Base-by-base conservation (phyloP, 2,888 invertebrate species). In the Thereva nobilitata region DNA sequence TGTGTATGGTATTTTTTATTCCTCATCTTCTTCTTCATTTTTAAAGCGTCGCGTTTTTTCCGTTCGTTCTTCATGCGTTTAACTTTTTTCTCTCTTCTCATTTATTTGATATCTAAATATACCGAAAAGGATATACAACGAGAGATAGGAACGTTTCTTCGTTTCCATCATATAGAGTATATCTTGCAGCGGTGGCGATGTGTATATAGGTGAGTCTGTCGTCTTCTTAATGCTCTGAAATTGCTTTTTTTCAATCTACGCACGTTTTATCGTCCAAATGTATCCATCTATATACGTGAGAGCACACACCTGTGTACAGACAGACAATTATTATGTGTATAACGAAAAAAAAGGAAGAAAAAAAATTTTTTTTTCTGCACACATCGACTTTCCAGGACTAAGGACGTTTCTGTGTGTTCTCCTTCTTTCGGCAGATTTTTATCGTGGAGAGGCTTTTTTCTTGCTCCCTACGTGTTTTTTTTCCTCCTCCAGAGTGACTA, bases 211-310 rank as follows among this genome's bases (percentile, higher is more conserved):
- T 23, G 23, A 23, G 23, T 59, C 59, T 59, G 59, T 59, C 59
- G 59, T 59, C 59, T 59, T 59, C 47, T 47, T 59, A 59, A 59
- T 59, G 59, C 59, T 35, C 47, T 42, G 59, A 59, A 59, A 59
- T 59, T 59, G 59, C 59, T 59, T 63, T 63, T 63, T 52, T 63
- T 63, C 63, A 63, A 63, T 63, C 63, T 63, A 63, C 52, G 63
- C 63, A 52, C 49, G 52, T 63, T 63, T 63, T 63, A 63, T 63
- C 63, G 63, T 63, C 63, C 59, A 59, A 59, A 59, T 59, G 59
- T 59, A 49, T 59, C 59, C 49, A 59, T 59, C 45, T 59, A 59
- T 47, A 59, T 59, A 59, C 59, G 59, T 40, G 49, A 44, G 44
- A 45, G 59, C 47, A 41, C 38, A 59, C 59, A 59, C 59, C 59